Conservation (phyloP, 2,888 invertebrate species). For the Volucella inanis region DNA sequence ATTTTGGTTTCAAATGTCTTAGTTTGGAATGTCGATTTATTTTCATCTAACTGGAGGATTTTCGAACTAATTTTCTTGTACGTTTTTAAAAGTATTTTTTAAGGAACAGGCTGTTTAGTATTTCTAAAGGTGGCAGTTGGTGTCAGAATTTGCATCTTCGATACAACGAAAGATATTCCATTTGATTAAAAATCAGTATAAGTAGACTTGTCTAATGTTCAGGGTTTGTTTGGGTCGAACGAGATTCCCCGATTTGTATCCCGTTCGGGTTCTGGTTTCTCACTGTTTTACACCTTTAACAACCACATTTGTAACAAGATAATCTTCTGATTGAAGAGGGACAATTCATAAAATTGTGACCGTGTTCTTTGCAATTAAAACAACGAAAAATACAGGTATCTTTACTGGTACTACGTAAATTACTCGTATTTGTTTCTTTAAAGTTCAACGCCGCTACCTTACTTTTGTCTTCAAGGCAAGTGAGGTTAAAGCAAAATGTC, state of each 20-base stretch:
- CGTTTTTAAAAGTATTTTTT: too few relatives aligned
- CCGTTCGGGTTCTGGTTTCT: conserved; percentile 3
- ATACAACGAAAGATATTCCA: too few relatives aligned
- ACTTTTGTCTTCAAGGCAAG: background rate
- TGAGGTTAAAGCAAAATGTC: too few relatives aligned
- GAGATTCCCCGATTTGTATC: background rate
- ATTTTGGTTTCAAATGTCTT: background rate
- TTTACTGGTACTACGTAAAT: background rate
- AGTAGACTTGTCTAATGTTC: conserved; percentile 1
- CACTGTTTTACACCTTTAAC: background rate
- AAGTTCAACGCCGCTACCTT: background rate
- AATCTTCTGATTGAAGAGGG: background rate
- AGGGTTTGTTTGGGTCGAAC: background rate
- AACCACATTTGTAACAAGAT: conserved; percentile 1
- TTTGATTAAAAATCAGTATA: background rate
- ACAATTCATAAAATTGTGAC: conserved; percentile 8
- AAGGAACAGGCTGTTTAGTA: background rate
- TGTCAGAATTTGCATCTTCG: background rate
- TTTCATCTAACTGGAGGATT: background rate
- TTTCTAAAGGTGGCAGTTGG: background rate
- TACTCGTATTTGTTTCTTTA: background rate
- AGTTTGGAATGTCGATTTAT: background rate
- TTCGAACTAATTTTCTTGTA: background rate
- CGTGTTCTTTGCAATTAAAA: background rate
- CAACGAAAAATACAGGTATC: background rate